Conservation (phyloP, 2,888 invertebrate genomes). For the Phragmatobia fuliginosa region DNA sequence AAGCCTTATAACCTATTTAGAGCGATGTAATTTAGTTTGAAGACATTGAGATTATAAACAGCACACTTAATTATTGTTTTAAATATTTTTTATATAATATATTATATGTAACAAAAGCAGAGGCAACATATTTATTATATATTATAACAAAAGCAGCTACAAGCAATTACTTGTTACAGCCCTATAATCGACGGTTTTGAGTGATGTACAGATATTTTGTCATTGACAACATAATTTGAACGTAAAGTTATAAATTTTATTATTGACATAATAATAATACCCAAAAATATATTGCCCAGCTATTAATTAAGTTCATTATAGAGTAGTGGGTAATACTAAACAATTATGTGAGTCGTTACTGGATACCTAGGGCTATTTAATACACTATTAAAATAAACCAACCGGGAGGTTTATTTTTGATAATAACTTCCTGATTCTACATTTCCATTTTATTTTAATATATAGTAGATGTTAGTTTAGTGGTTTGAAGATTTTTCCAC, state of each 20-base stretch:
- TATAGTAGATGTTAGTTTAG: no score
- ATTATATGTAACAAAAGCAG: no score
- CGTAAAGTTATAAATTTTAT: background rate
- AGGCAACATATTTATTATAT: no score
- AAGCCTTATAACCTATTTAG: background rate
- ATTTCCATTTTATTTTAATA: no score
- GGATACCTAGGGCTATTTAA: background rate
- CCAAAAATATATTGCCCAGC: background rate
- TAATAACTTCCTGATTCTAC: background rate
- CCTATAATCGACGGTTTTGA: constrained; percentile 14
- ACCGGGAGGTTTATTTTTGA: background rate
- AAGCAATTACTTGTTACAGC: background rate
- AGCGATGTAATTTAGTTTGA: background rate
- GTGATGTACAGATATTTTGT: constrained; percentile 19
- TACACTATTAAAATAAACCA: background rate
- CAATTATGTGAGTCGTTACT: background rate
- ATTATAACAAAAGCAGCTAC: no score
- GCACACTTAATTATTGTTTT: no score
- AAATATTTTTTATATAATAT: no score
- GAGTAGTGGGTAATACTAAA: background rate
- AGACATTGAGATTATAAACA: background rate
- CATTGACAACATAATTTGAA: constrained; percentile 7
- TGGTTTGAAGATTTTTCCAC: no score
- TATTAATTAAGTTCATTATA: background rate
- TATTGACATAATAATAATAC: constrained; percentile 1